Base-by-base conservation (phyloP, 2,888 invertebrate genomes). In the Margaritifera margaritifera region DNA sequence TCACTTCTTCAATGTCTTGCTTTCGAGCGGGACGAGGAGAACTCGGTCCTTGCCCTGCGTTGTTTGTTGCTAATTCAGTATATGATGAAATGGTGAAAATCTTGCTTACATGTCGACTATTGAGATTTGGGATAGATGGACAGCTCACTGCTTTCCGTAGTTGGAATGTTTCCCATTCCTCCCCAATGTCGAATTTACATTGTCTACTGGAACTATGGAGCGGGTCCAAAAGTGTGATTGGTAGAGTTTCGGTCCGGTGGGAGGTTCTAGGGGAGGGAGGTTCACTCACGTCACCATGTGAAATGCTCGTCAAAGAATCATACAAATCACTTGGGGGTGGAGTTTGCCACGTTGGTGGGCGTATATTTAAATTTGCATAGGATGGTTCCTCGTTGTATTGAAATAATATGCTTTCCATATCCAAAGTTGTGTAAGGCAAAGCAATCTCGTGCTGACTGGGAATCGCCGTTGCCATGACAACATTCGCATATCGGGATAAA, bases 81-180 rank as follows among this genome's bases (percentile, higher is more conserved):
- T 74, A 70, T 59, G 69, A 53, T 62, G 71, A 55, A 52, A 69
- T 51, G 62, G 65, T 50, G 62, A 66, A 52, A 61, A 72, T 6
- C 59, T 70, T 20, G 31, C 31, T 24, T 60, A 59, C 58, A 59
- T 59, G 27, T 22, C 66, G 64, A 20, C 61, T 22, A 19, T 68
- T 69, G 20, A 53, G 53, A 20, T 71, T 71, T 11, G 79, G 79
- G 20, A 72, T 80, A 15, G 78, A 71, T 6, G 80, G 80, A 51
- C 79, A 79, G 31, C 78, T 80, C 1, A 65, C 56, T 15, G 74
- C 71, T 54, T 64, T 69, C 15, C 63, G 24, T 27, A 18, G 64
- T 11, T 74, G 74, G 60, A 81, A 75, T 22, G 77, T 68, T 69
- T 83, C 83, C 80, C 80, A 80, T 62, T 83, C 83, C 64, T 83